Evolutionary conservation across 2,888 invertebrate genomes (phyloP).

Genomic region (Acheta domesticus): DNA sequence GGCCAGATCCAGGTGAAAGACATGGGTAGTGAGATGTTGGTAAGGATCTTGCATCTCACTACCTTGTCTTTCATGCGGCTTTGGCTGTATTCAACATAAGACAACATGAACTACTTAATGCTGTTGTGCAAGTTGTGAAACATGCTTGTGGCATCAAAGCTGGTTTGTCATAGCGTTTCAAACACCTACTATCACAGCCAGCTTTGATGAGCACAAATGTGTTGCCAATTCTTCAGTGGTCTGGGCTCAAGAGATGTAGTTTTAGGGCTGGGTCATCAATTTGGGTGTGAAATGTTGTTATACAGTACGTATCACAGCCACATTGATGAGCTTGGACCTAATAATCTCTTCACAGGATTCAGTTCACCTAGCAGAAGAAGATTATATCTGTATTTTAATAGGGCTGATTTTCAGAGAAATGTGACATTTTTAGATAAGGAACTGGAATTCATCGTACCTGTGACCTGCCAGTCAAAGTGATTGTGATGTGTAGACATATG

Average conservation of each 20-base stretch:
- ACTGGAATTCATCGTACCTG: conserved; percentile 37
- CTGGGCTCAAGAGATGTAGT: conserved; percentile 25
- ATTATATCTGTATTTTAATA: conserved; percentile 19
- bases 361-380: not conserved
- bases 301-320: conserved; percentile 90
- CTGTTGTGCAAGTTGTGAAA: conserved; percentile 73
- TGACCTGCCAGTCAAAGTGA: conserved; percentile 72
- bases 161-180: conserved; percentile 72
- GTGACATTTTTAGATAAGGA: conserved; percentile 12
- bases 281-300: conserved; percentile 78
- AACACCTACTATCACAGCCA: conserved; percentile 80
- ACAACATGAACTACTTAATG: conserved; percentile 24
- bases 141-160: conserved; percentile 70
- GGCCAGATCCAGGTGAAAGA: conserved; percentile 74
- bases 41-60: conserved; percentile 76
- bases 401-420: not conserved
- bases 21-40: conserved; percentile 97
- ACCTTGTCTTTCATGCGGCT: conserved; percentile 96
- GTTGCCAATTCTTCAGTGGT: conserved; percentile 42
- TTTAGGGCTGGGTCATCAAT: conserved; percentile 60
- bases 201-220: conserved; percentile 88
- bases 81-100: conserved; percentile 44
- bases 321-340: conserved; percentile 85
- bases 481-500: conserved; percentile 64
- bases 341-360: conserved; percentile 20